These are phyloP conservation scores for Lagenorhynchus albirostris DNA, from an alignment of 2,113 vertebrate genomes.

Conservation along the genomic window DNA sequence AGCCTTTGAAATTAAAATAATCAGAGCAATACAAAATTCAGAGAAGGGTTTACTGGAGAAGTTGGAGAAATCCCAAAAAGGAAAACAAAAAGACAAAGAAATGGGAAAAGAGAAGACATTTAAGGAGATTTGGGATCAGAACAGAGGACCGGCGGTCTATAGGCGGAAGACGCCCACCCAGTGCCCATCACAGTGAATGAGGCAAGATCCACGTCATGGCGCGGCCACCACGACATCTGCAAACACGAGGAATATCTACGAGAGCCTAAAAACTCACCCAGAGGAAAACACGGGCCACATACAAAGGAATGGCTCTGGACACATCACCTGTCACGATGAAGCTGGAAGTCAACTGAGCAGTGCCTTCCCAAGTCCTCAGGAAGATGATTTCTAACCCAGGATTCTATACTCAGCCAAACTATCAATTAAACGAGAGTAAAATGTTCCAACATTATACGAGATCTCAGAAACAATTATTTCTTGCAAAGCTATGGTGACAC, in stretches of 20 bases:
- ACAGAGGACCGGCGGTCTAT: background rate
- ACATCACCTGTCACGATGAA: accelerated
- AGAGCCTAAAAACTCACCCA: background rate
- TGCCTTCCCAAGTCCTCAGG: background rate
- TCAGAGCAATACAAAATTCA: background rate
- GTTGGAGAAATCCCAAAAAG: background rate
- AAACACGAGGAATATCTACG: background rate
- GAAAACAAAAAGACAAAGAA: background rate
- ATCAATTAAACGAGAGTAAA: background rate
- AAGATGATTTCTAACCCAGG: background rate
- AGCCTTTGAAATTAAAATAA: background rate
- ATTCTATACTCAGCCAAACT: background rate
- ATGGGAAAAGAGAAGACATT: no score
- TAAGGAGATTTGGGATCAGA: background rate
- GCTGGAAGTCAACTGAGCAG: background rate
- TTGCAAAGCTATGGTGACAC: background rate
- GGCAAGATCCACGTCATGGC: background rate
- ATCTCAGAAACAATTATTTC: background rate
- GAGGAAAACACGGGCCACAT: background rate
- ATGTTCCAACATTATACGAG: background rate
- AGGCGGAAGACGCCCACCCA: background rate
- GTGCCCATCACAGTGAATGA: background rate
- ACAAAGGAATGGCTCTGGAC: background rate
- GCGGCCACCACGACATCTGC: accelerated
- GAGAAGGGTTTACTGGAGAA: background rate